phyloP scores from a whole-genome alignment of 2,113 vertebrate genomes.

The Aramus guarauna region DNA sequence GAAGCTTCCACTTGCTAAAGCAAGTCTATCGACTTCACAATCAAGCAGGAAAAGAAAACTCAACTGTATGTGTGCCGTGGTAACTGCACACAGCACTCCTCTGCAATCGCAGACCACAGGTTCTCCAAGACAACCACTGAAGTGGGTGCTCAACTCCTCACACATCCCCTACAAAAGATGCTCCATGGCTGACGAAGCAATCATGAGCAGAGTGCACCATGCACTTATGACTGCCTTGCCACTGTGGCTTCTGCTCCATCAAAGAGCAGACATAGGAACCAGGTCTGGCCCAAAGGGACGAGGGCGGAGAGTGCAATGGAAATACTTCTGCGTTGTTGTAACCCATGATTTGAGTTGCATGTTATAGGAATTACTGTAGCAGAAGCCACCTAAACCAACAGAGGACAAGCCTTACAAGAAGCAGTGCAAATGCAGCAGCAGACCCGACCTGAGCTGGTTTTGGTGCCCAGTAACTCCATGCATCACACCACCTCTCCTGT shows the following conservation, averaged over 20 bases:
- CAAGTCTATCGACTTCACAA: background rate
- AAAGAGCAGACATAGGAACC: background rate
- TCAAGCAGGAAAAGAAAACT: background rate
- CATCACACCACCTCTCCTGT: no score
- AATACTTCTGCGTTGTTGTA: no score
- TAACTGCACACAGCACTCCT: background rate
- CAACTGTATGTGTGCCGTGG: rapidly evolving
- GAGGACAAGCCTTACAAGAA: no score
- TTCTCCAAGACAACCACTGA: background rate
- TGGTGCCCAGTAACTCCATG: no score
- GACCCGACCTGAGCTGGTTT: no score
- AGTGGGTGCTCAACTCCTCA: background rate
- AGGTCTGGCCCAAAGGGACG: no score
- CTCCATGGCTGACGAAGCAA: background rate
- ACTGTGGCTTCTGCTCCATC: background rate
- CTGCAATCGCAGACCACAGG: rapidly evolving
- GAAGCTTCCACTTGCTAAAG: background rate
- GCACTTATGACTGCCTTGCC: background rate
- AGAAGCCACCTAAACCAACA: no score
- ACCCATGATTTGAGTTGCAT: no score
- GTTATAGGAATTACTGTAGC: no score
- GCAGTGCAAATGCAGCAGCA: no score
- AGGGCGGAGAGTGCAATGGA: no score
- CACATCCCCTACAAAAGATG: background rate
- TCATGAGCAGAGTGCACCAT: rapidly evolving